These are phyloP conservation scores for Agapetus fuscipes DNA, from an alignment of 2,888 invertebrate species.

Conservation along the genomic window DNA sequence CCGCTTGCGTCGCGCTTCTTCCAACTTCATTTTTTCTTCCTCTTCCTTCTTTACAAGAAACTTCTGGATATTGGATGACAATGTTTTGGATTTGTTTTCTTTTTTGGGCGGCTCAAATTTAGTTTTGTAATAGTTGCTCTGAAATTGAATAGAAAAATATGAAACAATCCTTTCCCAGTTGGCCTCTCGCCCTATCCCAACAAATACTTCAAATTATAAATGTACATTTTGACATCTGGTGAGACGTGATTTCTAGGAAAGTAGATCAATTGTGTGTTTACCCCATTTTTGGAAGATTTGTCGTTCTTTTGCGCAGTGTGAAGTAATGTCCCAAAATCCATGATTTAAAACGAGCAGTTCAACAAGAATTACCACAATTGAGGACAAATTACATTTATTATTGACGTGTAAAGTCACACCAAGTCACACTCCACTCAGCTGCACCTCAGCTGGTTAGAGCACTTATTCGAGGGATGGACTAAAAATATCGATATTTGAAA, in stretches of 20 bases:
- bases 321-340: constrained; percentile 19
- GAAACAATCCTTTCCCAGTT: background rate
- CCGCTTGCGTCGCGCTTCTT: constrained; percentile 53
- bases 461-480: too few species aligned
- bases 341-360: background rate
- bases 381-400: too few species aligned
- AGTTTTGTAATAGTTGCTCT: constrained; percentile 60
- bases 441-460: too few species aligned
- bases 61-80: constrained; percentile 73
- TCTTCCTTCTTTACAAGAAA: constrained; percentile 75
- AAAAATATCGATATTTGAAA: too few species aligned
- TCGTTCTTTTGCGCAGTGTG: constrained; percentile 15
- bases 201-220: constrained; percentile 3
- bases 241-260: background rate
- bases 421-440: too few species aligned
- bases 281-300: constrained; percentile 8
- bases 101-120: constrained; percentile 78
- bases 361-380: too few species aligned
- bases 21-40: constrained; percentile 58
- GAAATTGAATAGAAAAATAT: constrained; percentile 9
- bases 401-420: too few species aligned
- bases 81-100: constrained; percentile 54
- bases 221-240: background rate
- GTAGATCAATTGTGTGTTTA: constrained; percentile 7
- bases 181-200: background rate